Base-by-base conservation (phyloP, 2,113 vertebrate genomes). In the Actinemys pallida region DNA sequence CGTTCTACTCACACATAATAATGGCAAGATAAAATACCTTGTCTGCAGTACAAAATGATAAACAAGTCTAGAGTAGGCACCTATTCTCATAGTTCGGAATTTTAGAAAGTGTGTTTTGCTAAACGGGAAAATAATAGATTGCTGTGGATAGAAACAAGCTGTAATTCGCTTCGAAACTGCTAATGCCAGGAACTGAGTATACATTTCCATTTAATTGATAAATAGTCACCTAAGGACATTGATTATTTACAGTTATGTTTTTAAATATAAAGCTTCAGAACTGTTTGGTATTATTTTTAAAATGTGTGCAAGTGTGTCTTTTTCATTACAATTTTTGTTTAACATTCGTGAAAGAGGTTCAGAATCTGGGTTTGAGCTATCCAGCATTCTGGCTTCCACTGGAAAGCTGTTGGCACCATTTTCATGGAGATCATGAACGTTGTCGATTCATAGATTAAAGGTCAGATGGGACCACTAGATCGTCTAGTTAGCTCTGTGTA, bases 141-240 rank as follows among this genome's bases (percentile, higher is more conserved):
- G 22, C 5, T 69, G 31, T 69, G 47, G 20, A 56, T 29, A 1
- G 5, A 57, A 83, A 20, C 4, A 8, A 59, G 22, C 62, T 65
- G 35, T 69, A 47, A 8, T 2, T 1, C 16, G 22, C 14, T 62
- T 39, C 3, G 6, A 62, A 59, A 84, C 35, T 0, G 0, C 1
- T 42, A 20, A 8, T 29, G 47, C 47, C 25, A 5, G n/a, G 17
- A 13, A 31, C 42, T 59, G 72, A 50, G 62, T 59, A 14, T 1
- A 0, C 27, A 86, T 86, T 49, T 79, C 42, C 25, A 0, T 4
- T 14, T 29, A 72, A 39, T 20, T 20, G 19, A 20, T 69, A 19
- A 45, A 53, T 1, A 35, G 22, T 35, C 54, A 11, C 13, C 2
- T 0, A 0, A 1, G 10, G 13, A 10, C 0, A 0, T 20, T 39